phyloP scores from a whole-genome alignment of 2,113 vertebrate genomes.

The Epinephelus lanceolatus region DNA sequence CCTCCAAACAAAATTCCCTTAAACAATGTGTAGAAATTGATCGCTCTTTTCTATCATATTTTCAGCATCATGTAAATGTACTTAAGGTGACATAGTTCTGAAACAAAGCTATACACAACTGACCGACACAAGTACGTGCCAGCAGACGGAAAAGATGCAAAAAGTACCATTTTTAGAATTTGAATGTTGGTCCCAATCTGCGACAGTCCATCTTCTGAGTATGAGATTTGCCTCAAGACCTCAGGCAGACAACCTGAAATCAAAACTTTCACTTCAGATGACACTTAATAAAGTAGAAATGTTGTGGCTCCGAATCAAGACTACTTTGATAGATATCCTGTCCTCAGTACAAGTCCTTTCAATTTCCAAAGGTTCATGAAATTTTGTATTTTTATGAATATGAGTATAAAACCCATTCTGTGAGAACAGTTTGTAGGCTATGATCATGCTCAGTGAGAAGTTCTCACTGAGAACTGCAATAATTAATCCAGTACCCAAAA shows the following conservation, averaged over 20 bases:
- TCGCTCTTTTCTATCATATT: not conserved
- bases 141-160: too few relatives aligned
- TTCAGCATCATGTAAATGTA: not conserved
- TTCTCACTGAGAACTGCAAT: not conserved
- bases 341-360: too few relatives aligned
- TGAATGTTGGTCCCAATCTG: too few relatives aligned
- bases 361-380: not conserved
- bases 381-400: not conserved
- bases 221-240: not conserved
- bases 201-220: not conserved
- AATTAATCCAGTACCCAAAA: not conserved
- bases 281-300: not conserved
- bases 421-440: not conserved
- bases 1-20: not conserved
- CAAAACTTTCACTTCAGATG: not conserved
- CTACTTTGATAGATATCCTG: too few relatives aligned
- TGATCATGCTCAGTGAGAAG: not conserved
- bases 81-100: not conserved
- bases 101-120: not conserved
- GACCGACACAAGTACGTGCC: too few relatives aligned
- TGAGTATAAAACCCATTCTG: not conserved
- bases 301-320: too few relatives aligned
- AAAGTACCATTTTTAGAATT: too few relatives aligned
- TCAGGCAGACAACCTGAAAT: not conserved
- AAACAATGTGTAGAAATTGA: not conserved